Base-by-base conservation (phyloP, 2,888 invertebrate species). In the Augiades crinisus region DNA sequence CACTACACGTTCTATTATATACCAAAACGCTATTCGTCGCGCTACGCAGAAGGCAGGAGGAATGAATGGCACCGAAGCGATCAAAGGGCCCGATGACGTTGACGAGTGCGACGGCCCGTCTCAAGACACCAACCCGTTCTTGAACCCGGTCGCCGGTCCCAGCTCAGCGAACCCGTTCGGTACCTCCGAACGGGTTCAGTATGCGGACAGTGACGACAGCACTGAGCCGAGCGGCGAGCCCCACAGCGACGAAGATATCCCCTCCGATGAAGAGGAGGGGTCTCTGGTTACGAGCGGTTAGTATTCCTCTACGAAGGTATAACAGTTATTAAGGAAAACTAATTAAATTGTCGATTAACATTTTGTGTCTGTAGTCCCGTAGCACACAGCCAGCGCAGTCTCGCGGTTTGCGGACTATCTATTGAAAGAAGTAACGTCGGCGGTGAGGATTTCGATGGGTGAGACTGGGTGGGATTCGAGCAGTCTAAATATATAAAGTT, bases 121-220 rank as follows among this genome's bases (percentile, higher is more conserved):
- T 0, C n/a, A n/a, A n/a, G 72, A 70, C 13, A 81, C 75, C 0
- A 85, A 86, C 24, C 81, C 84, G 0, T 84, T 84, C 41, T 67
- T 60, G 6, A 68, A 56, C 16, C 47, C 47, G n/a, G 38, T 27
- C 0, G 45, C 70, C 0, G 66, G 63, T 0, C 56, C 64, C 0
- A 67, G 69, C 33, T 62, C 65, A 0, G 70, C 58, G 0, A 78
- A 81, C 37, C 78, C 81, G 0, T 78, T 80, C 54, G 62, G 67
- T 19, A 63, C 62, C 13, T 41, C 17, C 19, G n/a, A 30, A 19
- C 33, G 17, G 13, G 21, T 4, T 5, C 4, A 7, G 4, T 2
- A 12, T 4, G 12, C n/a, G 2, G 13, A 27, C 5, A 21, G 16
- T n/a, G 37, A 47, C 12, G 17, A 47, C 1, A 37, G 27, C 19